Evolutionary conservation across 2,797 vertebrate species (phyloP).

Genomic region (Miichthys miiuy): DNA sequence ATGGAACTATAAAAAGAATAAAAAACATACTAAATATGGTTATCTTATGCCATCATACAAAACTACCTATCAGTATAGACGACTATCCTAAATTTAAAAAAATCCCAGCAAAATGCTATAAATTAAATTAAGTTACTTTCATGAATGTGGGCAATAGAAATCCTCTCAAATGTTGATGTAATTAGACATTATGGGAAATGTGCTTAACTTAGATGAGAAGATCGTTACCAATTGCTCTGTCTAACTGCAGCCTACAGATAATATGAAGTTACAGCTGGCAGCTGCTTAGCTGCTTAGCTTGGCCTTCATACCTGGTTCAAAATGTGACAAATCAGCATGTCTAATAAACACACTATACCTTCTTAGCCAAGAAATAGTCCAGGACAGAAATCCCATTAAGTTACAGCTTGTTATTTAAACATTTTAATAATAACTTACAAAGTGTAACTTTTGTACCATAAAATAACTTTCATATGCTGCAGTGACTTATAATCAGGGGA

Average conservation of each 20-base stretch:
- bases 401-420: neutral
- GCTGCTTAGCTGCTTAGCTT: neutral
- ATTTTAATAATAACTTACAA: neutral
- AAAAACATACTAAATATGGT: neutral
- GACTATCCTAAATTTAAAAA: neutral
- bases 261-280: constrained; percentile 1
- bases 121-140: neutral
- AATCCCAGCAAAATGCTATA: neutral
- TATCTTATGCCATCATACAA: neutral
- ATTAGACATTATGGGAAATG: neutral
- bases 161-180: neutral
- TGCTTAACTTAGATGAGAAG: neutral
- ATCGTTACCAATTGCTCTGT: neutral
- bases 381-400: neutral
- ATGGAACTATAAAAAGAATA: neutral
- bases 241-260: neutral
- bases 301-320: neutral
- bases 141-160: neutral
- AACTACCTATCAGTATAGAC: neutral
- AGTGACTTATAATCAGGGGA: too few relatives aligned
- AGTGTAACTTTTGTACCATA: too few relatives aligned
- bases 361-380: neutral
- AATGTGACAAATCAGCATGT: neutral
- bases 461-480: too few relatives aligned
- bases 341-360: neutral